A percentile compares a stretch with the other conserved stretches of the same genome.
phyloP scores from a whole-genome alignment of 1,140 invertebrate species.

The Listronotus oregonensis region DNA sequence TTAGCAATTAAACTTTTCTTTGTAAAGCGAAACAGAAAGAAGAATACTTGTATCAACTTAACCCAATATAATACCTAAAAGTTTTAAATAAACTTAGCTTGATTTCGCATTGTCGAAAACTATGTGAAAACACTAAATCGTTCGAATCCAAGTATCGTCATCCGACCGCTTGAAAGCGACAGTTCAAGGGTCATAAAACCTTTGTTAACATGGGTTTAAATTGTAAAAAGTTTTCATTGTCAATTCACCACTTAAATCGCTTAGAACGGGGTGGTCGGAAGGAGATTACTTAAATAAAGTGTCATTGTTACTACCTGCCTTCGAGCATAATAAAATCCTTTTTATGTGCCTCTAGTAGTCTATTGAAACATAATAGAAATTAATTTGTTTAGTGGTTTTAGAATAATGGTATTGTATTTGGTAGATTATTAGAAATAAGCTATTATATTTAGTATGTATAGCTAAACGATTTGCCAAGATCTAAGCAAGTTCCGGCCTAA shows the following conservation, averaged over 20 bases:
- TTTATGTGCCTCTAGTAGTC: background rate
- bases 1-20: too few relatives aligned
- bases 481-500: too few relatives aligned
- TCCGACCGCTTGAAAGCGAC: slow-evolving; percentile 1
- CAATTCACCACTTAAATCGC: slow-evolving; percentile 11
- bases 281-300: slow-evolving; percentile 16
- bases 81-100: too few relatives aligned
- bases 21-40: too few relatives aligned
- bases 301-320: slow-evolving; percentile 12
- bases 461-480: too few relatives aligned
- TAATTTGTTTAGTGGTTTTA: slow-evolving; percentile 12
- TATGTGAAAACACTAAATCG: too few relatives aligned
- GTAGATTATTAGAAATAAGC: too few relatives aligned
- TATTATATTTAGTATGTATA: too few relatives aligned
- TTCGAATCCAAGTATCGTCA: background rate
- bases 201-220: slow-evolving; percentile 22
- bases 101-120: too few relatives aligned
- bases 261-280: slow-evolving; percentile 5
- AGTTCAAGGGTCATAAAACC: slow-evolving; percentile 20
- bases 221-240: slow-evolving; percentile 13
- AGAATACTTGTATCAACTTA: too few relatives aligned
- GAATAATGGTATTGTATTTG: background rate
- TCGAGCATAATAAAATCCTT: slow-evolving; percentile 2
- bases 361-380: slow-evolving; percentile 7
- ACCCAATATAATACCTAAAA: too few relatives aligned